A percentile compares a stretch with the other conserved stretches of the same genome.
These are phyloP conservation scores for Gastracanthus pulcherrimus DNA, from an alignment of 2,888 invertebrate species.

Conservation along the genomic window DNA sequence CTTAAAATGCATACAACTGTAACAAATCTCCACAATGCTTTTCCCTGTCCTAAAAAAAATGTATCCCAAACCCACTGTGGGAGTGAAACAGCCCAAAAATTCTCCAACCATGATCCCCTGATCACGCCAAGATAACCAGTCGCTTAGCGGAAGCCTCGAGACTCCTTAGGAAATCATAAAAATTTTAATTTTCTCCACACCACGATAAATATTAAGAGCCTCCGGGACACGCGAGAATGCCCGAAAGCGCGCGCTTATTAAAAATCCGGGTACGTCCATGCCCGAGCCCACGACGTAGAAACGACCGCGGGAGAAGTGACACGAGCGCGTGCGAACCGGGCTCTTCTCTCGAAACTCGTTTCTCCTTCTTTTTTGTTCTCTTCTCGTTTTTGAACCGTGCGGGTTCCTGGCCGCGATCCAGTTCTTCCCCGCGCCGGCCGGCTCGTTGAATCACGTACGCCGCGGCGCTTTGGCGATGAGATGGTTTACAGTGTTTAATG, in stretches of 20 bases:
- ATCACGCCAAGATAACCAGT: not conserved
- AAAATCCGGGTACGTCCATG: constrained; percentile 31
- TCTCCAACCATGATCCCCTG: not conserved
- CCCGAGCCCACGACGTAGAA: not conserved
- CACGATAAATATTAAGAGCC: constrained; percentile 7
- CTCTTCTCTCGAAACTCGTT: constrained; percentile 17
- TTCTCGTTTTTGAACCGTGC: too few species aligned
- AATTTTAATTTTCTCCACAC: constrained; percentile 9
- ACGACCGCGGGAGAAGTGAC: constrained; percentile 17
- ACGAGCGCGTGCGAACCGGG: constrained; percentile 31
- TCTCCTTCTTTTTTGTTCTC: too few species aligned
- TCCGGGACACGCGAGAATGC: not conserved
- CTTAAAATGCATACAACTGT: too few species aligned
- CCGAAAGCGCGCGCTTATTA: constrained; percentile 10
- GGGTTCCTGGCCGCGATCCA: constrained; percentile 10
- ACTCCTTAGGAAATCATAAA: not conserved
- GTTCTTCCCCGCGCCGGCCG: not conserved
- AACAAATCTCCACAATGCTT: not conserved
- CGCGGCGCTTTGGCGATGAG: not conserved
- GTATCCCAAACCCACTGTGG: too few species aligned
- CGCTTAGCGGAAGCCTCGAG: constrained; percentile 10
- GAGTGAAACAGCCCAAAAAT: not conserved
- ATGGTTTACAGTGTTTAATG: not conserved
- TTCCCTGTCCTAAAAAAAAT: too few species aligned
- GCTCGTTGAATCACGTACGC: not conserved